These are phyloP conservation scores for Xiphorhynchus elegans DNA, from an alignment of 2,113 vertebrate genomes.

Conservation along the genomic window DNA sequence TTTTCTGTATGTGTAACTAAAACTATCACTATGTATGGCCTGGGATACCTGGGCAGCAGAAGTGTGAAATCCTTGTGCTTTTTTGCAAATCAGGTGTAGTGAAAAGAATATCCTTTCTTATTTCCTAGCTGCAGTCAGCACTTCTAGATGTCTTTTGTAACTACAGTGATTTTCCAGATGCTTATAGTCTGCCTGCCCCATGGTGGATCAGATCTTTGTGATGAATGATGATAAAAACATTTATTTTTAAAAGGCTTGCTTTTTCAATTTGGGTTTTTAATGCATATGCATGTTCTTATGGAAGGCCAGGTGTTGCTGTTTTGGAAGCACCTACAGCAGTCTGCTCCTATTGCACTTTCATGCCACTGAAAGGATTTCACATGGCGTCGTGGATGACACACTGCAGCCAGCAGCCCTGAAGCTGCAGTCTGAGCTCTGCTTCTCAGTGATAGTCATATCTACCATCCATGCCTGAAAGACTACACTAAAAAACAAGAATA, in stretches of 20 bases:
- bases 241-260: background rate
- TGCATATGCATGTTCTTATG: background rate
- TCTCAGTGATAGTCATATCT: background rate
- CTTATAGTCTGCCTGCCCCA: background rate
- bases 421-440: background rate
- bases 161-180: background rate
- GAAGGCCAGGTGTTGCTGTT: background rate
- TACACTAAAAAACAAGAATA: background rate
- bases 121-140: background rate
- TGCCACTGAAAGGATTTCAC: background rate
- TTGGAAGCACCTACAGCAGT: background rate
- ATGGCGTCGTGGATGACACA: background rate
- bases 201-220: background rate
- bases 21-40: background rate
- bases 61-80: background rate
- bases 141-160: background rate
- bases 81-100: background rate
- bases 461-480: background rate
- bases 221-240: background rate
- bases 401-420: background rate
- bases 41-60: background rate
- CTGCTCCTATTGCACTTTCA: background rate
- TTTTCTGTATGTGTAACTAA: background rate
- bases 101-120: background rate
- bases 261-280: background rate